A percentile compares a stretch with the other conserved stretches of the same genome.
Conservation (phyloP, 2,113 vertebrate genomes). For the Nicator chloris region DNA sequence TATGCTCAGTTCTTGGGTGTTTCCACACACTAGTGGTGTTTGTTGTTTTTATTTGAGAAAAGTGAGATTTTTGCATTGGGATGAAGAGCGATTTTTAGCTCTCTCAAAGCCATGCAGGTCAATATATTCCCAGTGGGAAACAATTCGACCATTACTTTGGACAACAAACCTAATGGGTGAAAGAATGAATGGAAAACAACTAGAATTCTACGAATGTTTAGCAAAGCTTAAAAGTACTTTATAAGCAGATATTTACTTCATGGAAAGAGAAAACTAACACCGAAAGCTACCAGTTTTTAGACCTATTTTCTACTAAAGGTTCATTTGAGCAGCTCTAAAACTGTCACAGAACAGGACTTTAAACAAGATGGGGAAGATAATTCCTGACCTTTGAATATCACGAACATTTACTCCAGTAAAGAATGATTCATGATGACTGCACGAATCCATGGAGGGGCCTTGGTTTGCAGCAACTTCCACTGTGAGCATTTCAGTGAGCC, state of each 20-base stretch:
- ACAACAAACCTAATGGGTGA: background rate
- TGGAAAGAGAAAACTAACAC: background rate
- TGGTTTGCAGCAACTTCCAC: background rate
- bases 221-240: background rate
- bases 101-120: background rate
- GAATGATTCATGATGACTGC: background rate
- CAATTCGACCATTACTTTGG: background rate
- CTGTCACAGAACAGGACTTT: background rate
- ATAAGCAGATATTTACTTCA: background rate
- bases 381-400: constrained; percentile 38
- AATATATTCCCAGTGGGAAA: background rate
- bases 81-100: background rate
- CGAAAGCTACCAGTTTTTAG: background rate
- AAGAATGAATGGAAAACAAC: background rate
- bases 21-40: background rate
- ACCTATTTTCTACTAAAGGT: background rate
- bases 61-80: background rate
- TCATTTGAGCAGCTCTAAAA: background rate
- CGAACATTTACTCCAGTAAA: background rate
- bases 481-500: background rate
- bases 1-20: background rate
- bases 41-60: background rate
- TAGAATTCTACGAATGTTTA: background rate
- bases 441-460: background rate
- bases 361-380: constrained; percentile 10